These are phyloP conservation scores for Drosophila pallidifrons DNA, from an alignment of 1,140 invertebrate species.

Conservation along the genomic window DNA sequence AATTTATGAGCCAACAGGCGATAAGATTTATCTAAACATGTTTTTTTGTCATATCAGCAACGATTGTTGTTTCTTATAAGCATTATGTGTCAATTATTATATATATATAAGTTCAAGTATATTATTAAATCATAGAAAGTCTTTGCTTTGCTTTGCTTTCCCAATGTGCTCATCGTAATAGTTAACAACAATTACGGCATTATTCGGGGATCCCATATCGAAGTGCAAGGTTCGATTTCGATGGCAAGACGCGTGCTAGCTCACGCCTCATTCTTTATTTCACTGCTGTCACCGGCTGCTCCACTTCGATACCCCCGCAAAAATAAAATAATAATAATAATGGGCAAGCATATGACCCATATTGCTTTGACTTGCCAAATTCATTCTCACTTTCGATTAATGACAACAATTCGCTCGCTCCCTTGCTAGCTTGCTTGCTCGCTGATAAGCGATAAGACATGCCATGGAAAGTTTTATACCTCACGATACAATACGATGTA, in stretches of 20 bases:
- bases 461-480: constrained; percentile 21
- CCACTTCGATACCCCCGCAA: not conserved
- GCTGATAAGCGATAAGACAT: constrained; percentile 16
- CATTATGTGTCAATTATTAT: not conserved
- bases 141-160: too few species aligned
- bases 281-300: too few species aligned
- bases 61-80: not conserved
- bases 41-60: constrained; percentile 1
- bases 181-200: constrained; percentile 25
- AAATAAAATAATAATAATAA: not conserved
- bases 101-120: not conserved
- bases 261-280: not conserved
- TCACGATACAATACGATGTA: not conserved
- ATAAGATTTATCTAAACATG: constrained; percentile 4
- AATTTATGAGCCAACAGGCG: not conserved
- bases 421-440: not conserved
- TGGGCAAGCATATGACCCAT: constrained; percentile 6
- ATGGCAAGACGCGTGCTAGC: constrained; percentile 4
- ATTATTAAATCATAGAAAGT: constrained; percentile 5
- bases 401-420: constrained; percentile 2
- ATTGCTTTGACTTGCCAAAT: constrained; percentile 9
- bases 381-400: constrained; percentile 10
- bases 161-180: constrained; percentile 9
- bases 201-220: not conserved
- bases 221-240: not conserved